These are phyloP conservation scores for Dugesia japonica DNA, from an alignment of 2,888 invertebrate species.

Conservation along the genomic window DNA sequence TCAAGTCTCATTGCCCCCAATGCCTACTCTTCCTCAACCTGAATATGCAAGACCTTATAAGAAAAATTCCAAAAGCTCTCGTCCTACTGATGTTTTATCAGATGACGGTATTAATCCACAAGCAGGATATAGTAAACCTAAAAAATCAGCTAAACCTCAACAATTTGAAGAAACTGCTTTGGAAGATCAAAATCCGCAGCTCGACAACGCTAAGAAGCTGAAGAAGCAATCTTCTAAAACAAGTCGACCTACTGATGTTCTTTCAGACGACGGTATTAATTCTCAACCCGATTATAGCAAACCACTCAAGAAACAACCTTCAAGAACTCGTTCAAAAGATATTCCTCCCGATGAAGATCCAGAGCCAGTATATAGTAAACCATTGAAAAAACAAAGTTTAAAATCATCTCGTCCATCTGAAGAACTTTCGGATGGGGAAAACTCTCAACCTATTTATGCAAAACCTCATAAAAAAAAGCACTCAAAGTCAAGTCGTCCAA, in stretches of 20 bases:
- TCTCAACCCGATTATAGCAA: neutral
- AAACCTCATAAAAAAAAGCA: neutral
- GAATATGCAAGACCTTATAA: conserved; percentile 6
- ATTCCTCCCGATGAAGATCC: neutral
- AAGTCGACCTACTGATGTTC: neutral
- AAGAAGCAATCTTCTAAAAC: neutral
- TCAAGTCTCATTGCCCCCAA: neutral
- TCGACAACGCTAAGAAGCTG: neutral
- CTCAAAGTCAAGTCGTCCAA: neutral
- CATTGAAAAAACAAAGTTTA: neutral
- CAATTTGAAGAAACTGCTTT: neutral
- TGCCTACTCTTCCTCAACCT: neutral
- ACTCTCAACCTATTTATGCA: neutral
- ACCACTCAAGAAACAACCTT: neutral
- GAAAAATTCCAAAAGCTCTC: neutral
- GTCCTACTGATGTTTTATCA: neutral
- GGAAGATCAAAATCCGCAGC: neutral
- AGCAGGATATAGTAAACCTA: neutral
- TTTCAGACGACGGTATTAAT: neutral
- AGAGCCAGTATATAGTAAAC: neutral
- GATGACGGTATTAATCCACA: conserved; percentile 11
- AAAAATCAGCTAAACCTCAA: neutral
- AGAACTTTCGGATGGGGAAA: neutral
- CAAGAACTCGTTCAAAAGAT: neutral
- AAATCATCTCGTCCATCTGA: neutral